Conservation (phyloP, 2,113 vertebrate species). For the Muntiacus muntjak region DNA sequence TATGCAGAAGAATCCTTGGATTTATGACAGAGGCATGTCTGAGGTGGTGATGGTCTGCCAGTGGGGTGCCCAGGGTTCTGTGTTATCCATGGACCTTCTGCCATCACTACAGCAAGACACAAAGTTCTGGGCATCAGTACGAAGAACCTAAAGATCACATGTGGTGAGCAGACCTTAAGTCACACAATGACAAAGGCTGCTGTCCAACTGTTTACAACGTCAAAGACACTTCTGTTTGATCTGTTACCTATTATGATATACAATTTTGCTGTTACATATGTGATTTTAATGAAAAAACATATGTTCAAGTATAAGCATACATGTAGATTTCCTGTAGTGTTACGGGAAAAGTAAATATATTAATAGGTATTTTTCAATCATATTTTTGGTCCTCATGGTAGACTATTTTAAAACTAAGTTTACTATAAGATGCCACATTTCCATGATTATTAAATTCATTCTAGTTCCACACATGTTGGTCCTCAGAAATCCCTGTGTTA, state of each 20-base stretch:
- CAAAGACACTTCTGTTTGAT: not conserved
- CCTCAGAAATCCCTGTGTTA: not conserved
- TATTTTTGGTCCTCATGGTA: not conserved
- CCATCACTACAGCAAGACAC: not conserved
- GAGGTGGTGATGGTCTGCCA: not conserved
- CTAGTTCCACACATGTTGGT: not conserved
- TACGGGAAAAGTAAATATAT: not conserved
- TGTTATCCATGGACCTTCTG: not conserved
- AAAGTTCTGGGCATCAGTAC: not conserved
- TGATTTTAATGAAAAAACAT: not conserved
- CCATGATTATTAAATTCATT: slow-evolving; percentile 25
- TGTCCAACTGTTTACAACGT: not conserved
- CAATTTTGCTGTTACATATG: not conserved
- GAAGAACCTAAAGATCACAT: not conserved
- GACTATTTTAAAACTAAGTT: slow-evolving; percentile 30
- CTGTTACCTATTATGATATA: not conserved
- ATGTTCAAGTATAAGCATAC: not conserved
- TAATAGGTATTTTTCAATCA: not conserved
- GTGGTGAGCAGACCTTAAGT: not conserved
- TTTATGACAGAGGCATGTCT: not conserved
- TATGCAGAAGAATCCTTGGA: not conserved
- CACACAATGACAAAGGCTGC: not conserved
- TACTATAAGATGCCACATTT: not conserved
- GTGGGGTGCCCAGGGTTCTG: not conserved
- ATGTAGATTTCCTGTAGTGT: not conserved